phyloP scores from a whole-genome alignment of 2,888 invertebrate species.

The Gibbula magus region DNA sequence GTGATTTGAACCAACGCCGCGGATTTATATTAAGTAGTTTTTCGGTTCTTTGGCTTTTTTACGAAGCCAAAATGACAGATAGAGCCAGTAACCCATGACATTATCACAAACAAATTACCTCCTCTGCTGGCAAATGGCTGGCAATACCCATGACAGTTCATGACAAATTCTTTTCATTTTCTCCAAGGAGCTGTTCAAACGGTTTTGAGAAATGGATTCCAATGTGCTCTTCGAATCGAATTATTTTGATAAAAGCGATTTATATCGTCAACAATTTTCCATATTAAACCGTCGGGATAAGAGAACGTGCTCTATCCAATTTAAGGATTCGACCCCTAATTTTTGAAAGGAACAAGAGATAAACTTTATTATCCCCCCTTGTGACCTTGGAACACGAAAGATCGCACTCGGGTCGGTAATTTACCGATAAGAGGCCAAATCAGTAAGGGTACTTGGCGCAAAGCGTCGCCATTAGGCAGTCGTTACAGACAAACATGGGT shows the following conservation, averaged over 20 bases:
- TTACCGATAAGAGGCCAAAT: constrained; percentile 5
- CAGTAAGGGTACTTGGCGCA: constrained; percentile 11
- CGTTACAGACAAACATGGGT: constrained; percentile 13
- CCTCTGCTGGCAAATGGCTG: neutral
- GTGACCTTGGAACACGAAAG: neutral
- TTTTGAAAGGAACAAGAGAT: constrained; percentile 21
- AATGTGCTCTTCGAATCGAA: constrained; percentile 15
- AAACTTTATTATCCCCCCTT: constrained; percentile 13
- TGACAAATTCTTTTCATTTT: constrained; percentile 18
- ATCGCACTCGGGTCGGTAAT: neutral
- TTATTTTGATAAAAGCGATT: constrained; percentile 25
- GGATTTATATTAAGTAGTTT: neutral
- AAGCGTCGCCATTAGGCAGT: constrained; percentile 12
- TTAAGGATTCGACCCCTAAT: constrained; percentile 18
- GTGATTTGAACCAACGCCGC: constrained; percentile 4
- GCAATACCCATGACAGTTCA: neutral
- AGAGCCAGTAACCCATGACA: neutral
- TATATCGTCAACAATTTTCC: constrained; percentile 24
- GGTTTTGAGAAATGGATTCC: constrained; percentile 14
- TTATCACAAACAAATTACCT: neutral
- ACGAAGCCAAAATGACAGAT: neutral
- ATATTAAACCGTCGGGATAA: constrained; percentile 14
- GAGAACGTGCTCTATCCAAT: constrained; percentile 3
- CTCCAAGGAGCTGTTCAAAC: constrained; percentile 3
- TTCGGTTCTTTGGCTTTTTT: neutral